Conservation (phyloP, 2,888 invertebrate species). For the Corythucha ciliata region DNA sequence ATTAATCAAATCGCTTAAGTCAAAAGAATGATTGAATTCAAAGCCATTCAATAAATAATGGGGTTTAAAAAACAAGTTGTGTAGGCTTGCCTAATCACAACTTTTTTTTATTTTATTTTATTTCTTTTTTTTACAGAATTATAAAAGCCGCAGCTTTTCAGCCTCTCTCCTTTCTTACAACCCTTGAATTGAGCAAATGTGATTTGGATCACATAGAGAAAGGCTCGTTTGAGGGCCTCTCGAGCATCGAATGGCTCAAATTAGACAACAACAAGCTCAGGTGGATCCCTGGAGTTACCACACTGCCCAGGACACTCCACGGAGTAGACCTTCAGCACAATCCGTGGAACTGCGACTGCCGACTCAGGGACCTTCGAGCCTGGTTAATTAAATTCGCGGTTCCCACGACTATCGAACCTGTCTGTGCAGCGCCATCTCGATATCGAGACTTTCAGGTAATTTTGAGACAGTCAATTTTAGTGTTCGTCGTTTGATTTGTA, state of each 20-base stretch:
- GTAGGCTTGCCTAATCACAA: too few relatives aligned
- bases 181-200: constrained; percentile 71
- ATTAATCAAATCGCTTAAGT: too few relatives aligned
- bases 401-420: constrained; percentile 67
- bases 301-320: constrained; percentile 66
- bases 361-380: constrained; percentile 61
- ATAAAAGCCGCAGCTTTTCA: constrained; percentile 59
- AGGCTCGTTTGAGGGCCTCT: constrained; percentile 70
- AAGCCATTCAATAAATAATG: too few relatives aligned
- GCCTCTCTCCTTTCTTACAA: constrained; percentile 63
- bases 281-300: constrained; percentile 57
- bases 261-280: constrained; percentile 72
- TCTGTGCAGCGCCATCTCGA: constrained; percentile 60
- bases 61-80: too few relatives aligned
- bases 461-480: too few relatives aligned
- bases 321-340: constrained; percentile 76
- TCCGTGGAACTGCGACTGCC: constrained; percentile 83
- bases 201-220: constrained; percentile 66
- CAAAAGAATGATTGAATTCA: too few relatives aligned
- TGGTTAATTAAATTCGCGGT: constrained; percentile 71
- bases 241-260: constrained; percentile 72
- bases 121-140: too few relatives aligned
- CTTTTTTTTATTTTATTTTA: too few relatives aligned
- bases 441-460: constrained; percentile 56
- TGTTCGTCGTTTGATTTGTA: too few relatives aligned